A percentile compares a stretch with the other conserved stretches of the same genome.
Conservation (phyloP, 2,888 invertebrate genomes). For the Pteria penguin region DNA sequence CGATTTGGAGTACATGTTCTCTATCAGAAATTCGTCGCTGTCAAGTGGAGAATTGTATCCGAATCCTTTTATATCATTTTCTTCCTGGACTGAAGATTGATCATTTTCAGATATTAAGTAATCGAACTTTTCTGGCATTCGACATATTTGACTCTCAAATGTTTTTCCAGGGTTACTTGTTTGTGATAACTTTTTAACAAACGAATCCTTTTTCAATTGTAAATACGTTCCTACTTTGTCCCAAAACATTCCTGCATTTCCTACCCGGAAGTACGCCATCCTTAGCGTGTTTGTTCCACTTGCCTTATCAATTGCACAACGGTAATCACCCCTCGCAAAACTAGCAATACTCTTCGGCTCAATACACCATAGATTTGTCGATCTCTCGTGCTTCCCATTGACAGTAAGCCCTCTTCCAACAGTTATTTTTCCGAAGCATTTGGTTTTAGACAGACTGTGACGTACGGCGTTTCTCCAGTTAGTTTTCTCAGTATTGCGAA, state of each 20-base stretch:
- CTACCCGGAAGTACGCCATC: slow-evolving; percentile 60
- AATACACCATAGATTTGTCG: slow-evolving; percentile 66
- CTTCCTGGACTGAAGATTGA: not conserved
- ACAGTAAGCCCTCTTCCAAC: slow-evolving; percentile 47
- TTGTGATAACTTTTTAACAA: slow-evolving; percentile 40
- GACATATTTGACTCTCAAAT: slow-evolving; percentile 55
- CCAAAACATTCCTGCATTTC: slow-evolving; percentile 62
- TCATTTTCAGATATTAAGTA: not conserved
- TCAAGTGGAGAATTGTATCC: not conserved
- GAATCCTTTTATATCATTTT: too few species aligned
- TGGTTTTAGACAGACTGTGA: slow-evolving; percentile 68
- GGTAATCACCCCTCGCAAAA: slow-evolving; percentile 66
- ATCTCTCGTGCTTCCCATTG: slow-evolving; percentile 52
- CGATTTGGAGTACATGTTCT: not conserved
- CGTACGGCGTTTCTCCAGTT: slow-evolving; percentile 69
- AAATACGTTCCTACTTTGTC: slow-evolving; percentile 57
- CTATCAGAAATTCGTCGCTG: not conserved
- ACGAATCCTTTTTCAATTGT: slow-evolving; percentile 54
- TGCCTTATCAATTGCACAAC: slow-evolving; percentile 55
- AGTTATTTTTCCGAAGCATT: slow-evolving; percentile 67
- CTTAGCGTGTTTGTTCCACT: slow-evolving; percentile 61
- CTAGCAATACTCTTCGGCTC: slow-evolving; percentile 60
- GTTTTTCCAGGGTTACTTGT: slow-evolving; percentile 50
- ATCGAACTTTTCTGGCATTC: slow-evolving; percentile 14
- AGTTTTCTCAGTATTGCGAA: slow-evolving; percentile 55